Percentiles rank a stretch among this genome's conserved stretches.
Conservation (phyloP, 1,140 invertebrate species). For the Aphaenogaster floridana region DNA sequence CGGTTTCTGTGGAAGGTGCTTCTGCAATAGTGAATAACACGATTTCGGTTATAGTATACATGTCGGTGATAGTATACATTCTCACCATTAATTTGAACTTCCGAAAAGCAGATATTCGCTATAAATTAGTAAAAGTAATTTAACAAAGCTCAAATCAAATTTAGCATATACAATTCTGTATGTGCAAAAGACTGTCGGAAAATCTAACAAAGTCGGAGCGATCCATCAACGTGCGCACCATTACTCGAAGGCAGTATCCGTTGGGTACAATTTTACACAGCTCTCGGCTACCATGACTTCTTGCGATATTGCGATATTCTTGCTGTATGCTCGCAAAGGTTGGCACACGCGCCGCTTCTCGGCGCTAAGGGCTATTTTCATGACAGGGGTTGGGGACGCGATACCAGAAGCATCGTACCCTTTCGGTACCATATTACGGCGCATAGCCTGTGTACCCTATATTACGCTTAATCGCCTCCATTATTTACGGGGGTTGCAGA, state of each 20-base stretch:
- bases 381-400: slow-evolving; percentile 61
- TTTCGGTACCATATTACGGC: slow-evolving; percentile 57
- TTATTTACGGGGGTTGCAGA: slow-evolving; percentile 79
- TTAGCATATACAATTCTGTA: not conserved
- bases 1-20: not conserved
- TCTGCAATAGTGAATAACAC: not conserved
- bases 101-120: not conserved
- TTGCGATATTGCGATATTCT: slow-evolving; percentile 40
- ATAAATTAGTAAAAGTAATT: slow-evolving; percentile 13
- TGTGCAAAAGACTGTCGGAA: not conserved
- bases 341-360: slow-evolving; percentile 61
- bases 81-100: not conserved
- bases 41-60: not conserved
- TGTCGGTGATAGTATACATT: not conserved
- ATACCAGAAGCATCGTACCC: slow-evolving; percentile 65
- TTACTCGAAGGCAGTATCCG: slow-evolving; percentile 5
- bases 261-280: slow-evolving; percentile 38
- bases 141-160: not conserved
- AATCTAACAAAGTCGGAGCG: not conserved
- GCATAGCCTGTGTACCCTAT: slow-evolving; percentile 62
- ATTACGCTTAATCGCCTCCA: slow-evolving; percentile 75
- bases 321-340: slow-evolving; percentile 38
- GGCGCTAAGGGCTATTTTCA: slow-evolving; percentile 66
- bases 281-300: slow-evolving; percentile 23
- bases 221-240: slow-evolving; percentile 20